phyloP scores from a whole-genome alignment of 2,113 vertebrate species.

The rabbit (Oryctolagus cuniculus) region DNA sequence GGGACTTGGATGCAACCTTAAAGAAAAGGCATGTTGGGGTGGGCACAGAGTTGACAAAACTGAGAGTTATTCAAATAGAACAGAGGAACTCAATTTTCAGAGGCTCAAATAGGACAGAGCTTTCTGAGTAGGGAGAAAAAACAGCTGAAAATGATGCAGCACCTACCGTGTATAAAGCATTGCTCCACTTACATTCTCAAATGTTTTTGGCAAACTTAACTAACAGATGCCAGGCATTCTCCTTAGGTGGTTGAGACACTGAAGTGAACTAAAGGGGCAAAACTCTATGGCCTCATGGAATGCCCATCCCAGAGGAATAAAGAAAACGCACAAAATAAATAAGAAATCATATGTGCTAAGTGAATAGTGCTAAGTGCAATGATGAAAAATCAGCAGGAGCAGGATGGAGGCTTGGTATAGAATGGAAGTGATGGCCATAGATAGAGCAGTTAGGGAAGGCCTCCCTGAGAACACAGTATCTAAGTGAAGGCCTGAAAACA shows the following conservation, averaged over 20 bases:
- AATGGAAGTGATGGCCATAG: background rate
- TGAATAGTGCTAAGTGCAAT: background rate
- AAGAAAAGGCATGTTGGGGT: background rate
- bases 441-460: background rate
- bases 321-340: background rate
- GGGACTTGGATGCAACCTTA: background rate
- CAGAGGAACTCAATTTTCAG: background rate
- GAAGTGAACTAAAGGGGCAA: background rate
- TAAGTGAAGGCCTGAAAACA: background rate
- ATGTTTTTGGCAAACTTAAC: background rate
- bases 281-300: background rate
- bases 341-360: background rate
- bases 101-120: background rate
- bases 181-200: background rate
- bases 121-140: constrained; percentile 6
- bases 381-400: background rate
- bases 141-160: background rate
- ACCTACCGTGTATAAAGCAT: background rate
- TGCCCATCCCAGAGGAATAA: background rate
- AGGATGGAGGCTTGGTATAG: background rate
- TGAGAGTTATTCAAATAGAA: background rate
- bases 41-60: background rate
- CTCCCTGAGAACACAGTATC: background rate
- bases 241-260: background rate
- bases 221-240: background rate